These are phyloP conservation scores for Sebastes matsubarae DNA, from an alignment of 2,797 vertebrate species.

Conservation along the genomic window DNA sequence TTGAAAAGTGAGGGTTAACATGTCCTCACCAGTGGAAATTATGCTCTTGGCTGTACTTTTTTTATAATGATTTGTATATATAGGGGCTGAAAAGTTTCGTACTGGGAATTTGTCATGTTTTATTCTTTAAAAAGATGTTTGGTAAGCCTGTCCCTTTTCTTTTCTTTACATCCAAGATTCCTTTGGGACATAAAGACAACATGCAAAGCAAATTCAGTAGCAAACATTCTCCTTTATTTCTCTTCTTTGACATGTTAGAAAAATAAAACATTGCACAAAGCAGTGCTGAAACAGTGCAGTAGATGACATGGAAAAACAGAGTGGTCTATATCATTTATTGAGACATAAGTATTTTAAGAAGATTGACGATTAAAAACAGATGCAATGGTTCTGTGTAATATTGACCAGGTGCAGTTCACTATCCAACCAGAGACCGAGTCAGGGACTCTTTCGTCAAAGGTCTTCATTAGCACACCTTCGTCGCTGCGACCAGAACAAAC, in stretches of 20 bases:
- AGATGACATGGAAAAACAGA: slow-evolving; percentile 40
- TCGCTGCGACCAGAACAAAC: slow-evolving; percentile 60
- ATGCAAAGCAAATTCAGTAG: slow-evolving; percentile 39
- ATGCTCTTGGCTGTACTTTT: background rate
- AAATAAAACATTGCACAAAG: slow-evolving; percentile 63
- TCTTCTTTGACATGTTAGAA: slow-evolving; percentile 53
- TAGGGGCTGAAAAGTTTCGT: background rate
- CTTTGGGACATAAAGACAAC: background rate
- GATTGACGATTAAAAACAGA: slow-evolving; percentile 55
- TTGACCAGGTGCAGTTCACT: slow-evolving; percentile 73
- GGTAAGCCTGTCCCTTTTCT: background rate
- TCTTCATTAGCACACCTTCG: slow-evolving; percentile 91
- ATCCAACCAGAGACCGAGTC: slow-evolving; percentile 93
- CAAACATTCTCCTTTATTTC: slow-evolving; percentile 70
- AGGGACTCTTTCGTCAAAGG: slow-evolving; percentile 88
- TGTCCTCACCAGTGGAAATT: background rate
- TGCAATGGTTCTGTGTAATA: slow-evolving; percentile 36
- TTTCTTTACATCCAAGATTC: background rate
- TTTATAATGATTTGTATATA: background rate
- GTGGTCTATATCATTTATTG: background rate
- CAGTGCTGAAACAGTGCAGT: slow-evolving; percentile 38
- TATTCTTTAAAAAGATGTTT: background rate
- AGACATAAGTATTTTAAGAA: slow-evolving; percentile 14
- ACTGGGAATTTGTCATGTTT: background rate
- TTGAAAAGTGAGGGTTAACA: background rate